Evolutionary conservation across 2,797 vertebrate genomes (phyloP).

Genomic region (Peromyscus aztecus): DNA sequence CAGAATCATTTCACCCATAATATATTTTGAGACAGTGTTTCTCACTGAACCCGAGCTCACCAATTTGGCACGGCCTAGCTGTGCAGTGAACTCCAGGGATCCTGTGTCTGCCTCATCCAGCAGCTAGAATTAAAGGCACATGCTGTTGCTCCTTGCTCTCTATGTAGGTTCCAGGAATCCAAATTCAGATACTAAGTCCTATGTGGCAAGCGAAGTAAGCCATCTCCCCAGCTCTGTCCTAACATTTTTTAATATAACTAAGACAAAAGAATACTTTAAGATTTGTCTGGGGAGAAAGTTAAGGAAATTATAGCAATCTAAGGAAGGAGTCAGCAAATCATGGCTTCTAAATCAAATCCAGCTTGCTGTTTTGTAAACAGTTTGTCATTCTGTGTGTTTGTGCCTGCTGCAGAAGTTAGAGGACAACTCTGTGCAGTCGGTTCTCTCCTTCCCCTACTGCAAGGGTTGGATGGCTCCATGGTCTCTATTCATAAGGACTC

Average conservation of each 20-base stretch:
- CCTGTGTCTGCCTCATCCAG: background rate
- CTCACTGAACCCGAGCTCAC: background rate
- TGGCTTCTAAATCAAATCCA: background rate
- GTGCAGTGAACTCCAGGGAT: background rate
- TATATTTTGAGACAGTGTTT: background rate
- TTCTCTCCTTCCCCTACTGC: background rate
- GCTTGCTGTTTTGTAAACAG: background rate
- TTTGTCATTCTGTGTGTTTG: background rate
- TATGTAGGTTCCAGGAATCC: background rate
- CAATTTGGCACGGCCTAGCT: background rate
- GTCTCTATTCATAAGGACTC: too few relatives aligned
- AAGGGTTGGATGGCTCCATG: background rate
- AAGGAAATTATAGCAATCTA: slow-evolving; percentile 36
- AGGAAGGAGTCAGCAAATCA: background rate
- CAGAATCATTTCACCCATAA: background rate
- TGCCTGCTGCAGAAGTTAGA: background rate
- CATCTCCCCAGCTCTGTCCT: background rate
- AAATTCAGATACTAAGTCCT: background rate
- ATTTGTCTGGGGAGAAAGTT: slow-evolving; percentile 2
- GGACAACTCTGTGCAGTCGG: background rate
- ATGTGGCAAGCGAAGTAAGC: background rate
- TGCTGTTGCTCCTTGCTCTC: background rate
- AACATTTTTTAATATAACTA: slow-evolving; percentile 31
- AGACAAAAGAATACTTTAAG: slow-evolving; percentile 28
- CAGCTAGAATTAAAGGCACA: background rate